phyloP scores from a whole-genome alignment of 2,113 vertebrate species.

The Dipodomys stephensi region DNA sequence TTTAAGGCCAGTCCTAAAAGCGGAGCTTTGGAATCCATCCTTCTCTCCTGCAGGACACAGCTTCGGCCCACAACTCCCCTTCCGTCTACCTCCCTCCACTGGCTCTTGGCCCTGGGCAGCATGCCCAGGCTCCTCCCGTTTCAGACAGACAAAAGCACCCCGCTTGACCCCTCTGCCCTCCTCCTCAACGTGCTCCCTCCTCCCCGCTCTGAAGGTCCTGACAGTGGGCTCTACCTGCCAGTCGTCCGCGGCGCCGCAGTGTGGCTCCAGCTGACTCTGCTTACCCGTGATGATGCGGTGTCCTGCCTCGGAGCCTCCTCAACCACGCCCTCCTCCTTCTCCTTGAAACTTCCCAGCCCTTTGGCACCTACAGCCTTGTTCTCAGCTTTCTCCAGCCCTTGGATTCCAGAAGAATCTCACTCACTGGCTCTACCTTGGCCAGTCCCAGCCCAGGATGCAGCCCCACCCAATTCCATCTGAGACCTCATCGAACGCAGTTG shows the following conservation, averaged over 20 bases:
- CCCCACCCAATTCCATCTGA: background rate
- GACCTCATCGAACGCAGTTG: background rate
- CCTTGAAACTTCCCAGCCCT: background rate
- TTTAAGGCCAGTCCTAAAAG: constrained; percentile 29
- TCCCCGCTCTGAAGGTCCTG: background rate
- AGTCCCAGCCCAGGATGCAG: background rate
- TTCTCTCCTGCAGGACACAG: background rate
- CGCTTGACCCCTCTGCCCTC: background rate
- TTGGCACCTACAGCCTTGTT: background rate
- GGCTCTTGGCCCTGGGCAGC: background rate
- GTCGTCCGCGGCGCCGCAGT: background rate
- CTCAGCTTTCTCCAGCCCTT: background rate
- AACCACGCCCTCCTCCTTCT: background rate
- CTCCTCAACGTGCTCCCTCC: background rate
- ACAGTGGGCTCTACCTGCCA: background rate
- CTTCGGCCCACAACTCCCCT: background rate
- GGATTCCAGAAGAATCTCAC: background rate
- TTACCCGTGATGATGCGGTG: background rate
- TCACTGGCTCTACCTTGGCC: background rate
- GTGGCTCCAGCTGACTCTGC: background rate
- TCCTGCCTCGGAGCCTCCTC: background rate
- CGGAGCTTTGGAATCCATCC: constrained; percentile 49
- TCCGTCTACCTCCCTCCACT: background rate
- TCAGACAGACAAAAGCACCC: background rate
- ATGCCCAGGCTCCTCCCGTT: background rate